A percentile compares a stretch with the other conserved stretches of the same genome.
Evolutionary conservation across 92 coral and sea anemone species (phyloP).

Genomic region (Bergia sp.): DNA sequence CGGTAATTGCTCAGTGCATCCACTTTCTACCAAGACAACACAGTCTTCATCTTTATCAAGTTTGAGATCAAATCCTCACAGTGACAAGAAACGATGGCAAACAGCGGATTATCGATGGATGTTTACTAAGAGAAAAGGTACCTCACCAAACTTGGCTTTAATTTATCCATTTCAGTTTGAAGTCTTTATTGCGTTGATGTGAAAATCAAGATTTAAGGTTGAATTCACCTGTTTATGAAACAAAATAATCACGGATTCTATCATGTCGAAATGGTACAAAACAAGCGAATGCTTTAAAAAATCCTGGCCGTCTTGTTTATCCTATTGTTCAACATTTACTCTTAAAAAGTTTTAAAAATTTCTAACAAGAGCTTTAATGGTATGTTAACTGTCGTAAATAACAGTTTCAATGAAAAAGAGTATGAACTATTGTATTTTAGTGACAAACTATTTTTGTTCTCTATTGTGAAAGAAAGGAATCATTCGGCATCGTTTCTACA

Average conservation of each 20-base stretch:
- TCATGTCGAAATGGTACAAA: background rate
- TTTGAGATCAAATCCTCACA: conserved; percentile 39
- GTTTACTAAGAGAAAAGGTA: conserved; percentile 95
- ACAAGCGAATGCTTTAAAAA: background rate
- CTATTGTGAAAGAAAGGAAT: conserved; percentile 20
- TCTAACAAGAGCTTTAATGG: background rate
- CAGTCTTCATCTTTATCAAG: conserved; percentile 27
- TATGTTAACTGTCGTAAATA: background rate
- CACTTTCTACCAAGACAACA: conserved; percentile 34
- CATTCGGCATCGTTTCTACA: conserved; percentile 29
- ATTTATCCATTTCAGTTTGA: background rate
- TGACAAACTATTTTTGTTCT: conserved; percentile 5
- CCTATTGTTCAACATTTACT: background rate
- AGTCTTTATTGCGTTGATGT: background rate
- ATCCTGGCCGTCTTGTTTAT: no score
- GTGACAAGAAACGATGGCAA: conserved; percentile 97
- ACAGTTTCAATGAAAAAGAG: background rate
- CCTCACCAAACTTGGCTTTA: background rate
- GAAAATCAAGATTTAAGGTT: background rate
- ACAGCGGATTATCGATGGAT: conserved; percentile 99
- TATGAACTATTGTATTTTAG: conserved; percentile 20
- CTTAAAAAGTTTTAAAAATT: background rate
- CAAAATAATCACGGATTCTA: background rate
- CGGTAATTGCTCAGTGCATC: conserved; percentile 8
- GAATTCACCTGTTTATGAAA: background rate